A percentile compares a stretch with the other conserved stretches of the same genome.
Conservation (phyloP, 2,888 invertebrate species). For the Tridacna gigas region DNA sequence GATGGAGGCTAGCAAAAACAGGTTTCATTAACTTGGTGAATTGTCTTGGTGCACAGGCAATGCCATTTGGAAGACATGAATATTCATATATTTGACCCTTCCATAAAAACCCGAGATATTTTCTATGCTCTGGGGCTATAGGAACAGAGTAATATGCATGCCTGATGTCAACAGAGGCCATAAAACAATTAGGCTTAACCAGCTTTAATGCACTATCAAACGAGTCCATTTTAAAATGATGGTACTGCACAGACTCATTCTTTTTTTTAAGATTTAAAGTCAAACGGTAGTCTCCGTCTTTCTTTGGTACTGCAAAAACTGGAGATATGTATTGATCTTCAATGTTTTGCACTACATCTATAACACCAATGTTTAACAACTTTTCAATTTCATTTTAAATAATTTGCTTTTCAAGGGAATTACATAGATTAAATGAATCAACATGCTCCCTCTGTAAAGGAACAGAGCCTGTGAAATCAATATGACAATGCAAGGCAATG, state of each 20-base stretch:
- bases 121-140: slow-evolving; percentile 32
- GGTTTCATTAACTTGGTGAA: too few species aligned
- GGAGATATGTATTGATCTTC: slow-evolving; percentile 49
- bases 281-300: slow-evolving; percentile 43
- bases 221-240: slow-evolving; percentile 68
- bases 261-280: slow-evolving; percentile 59
- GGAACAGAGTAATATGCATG: slow-evolving; percentile 65
- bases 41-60: slow-evolving; percentile 55
- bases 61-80: slow-evolving; percentile 60
- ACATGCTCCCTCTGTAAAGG: too few species aligned
- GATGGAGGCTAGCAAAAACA: slow-evolving; percentile 54
- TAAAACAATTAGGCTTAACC: slow-evolving; percentile 49
- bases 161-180: slow-evolving; percentile 59
- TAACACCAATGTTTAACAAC: slow-evolving; percentile 30
- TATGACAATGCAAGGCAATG: slow-evolving; percentile 30
- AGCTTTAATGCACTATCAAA: slow-evolving; percentile 50
- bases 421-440: not conserved
- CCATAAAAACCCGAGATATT: slow-evolving; percentile 51
- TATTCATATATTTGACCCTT: slow-evolving; percentile 52
- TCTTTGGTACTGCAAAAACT: slow-evolving; percentile 53
- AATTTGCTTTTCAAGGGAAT: slow-evolving; percentile 23
- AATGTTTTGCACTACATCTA: slow-evolving; percentile 23
- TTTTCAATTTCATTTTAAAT: slow-evolving; percentile 44
- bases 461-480: slow-evolving; percentile 7
- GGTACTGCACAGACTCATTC: slow-evolving; percentile 53